These are phyloP conservation scores for Nipponia nippon DNA, from an alignment of 2,113 vertebrate species.

Conservation along the genomic window DNA sequence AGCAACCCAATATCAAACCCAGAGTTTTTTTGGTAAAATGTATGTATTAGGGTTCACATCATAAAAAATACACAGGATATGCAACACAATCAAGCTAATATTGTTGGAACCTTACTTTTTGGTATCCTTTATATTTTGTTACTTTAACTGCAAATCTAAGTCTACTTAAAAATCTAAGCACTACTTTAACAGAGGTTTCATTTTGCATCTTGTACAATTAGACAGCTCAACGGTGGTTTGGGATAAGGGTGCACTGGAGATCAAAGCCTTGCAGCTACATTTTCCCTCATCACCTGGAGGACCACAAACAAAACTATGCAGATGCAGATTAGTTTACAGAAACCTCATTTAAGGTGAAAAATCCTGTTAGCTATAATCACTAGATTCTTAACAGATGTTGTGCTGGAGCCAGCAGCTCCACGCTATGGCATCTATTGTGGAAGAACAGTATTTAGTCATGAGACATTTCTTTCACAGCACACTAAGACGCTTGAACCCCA, in stretches of 20 bases:
- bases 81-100: not conserved
- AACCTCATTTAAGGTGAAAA: slow-evolving; percentile 44
- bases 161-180: not conserved
- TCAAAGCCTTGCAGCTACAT: not conserved
- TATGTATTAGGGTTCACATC: not conserved
- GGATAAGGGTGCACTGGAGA: not conserved
- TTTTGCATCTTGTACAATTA: not conserved
- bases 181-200: not conserved
- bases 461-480: not conserved
- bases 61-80: not conserved
- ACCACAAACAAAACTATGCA: not conserved
- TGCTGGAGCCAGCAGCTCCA: not conserved
- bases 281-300: slow-evolving; percentile 19
- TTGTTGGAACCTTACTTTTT: not conserved
- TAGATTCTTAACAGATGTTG: slow-evolving; percentile 48
- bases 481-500: not conserved
- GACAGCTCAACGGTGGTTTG: not conserved
- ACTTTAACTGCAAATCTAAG: not conserved
- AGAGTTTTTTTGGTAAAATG: not conserved
- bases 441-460: not conserved
- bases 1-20: not conserved
- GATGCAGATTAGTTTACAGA: slow-evolving; percentile 16
- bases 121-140: not conserved
- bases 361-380: not conserved
- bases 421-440: not conserved